Evolutionary conservation across 2,888 invertebrate genomes (phyloP).

Genomic region (Mycalesis mineus): DNA sequence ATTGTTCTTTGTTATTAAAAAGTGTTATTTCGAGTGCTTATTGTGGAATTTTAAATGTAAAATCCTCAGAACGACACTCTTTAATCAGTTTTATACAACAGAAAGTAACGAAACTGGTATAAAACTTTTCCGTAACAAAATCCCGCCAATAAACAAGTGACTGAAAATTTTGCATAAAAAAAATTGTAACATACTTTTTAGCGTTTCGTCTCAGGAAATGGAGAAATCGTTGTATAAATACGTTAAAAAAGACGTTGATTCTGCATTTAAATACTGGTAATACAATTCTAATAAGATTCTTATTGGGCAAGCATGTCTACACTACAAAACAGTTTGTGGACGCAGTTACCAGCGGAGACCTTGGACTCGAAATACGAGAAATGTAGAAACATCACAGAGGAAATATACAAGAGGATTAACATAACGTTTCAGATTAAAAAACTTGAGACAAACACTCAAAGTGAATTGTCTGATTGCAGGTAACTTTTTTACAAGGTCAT

Average conservation of each 20-base stretch:
- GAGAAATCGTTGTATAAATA: conserved; percentile 43
- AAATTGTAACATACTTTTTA: conserved; percentile 39
- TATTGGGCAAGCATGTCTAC: conserved; percentile 58
- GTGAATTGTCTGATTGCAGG: conserved; percentile 64
- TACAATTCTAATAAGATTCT: conserved; percentile 49
- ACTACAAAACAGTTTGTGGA: conserved; percentile 54
- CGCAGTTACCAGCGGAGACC: conserved; percentile 41
- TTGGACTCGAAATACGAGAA: conserved; percentile 64
- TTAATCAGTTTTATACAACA: neutral
- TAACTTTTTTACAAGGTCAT: conserved; percentile 31
- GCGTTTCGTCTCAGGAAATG: conserved; percentile 37
- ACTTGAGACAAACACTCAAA: conserved; percentile 52
- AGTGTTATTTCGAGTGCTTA: conserved; percentile 43
- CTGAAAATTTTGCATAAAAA: conserved; percentile 17
- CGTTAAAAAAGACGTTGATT: conserved; percentile 37
- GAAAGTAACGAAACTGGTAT: conserved; percentile 6
- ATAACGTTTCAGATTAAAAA: conserved; percentile 72
- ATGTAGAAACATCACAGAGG: conserved; percentile 69
- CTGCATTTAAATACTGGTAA: conserved; percentile 33
- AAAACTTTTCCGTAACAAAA: conserved; percentile 9
- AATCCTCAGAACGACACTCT: conserved; percentile 7
- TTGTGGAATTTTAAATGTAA: conserved; percentile 6
- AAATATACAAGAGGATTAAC: conserved; percentile 71
- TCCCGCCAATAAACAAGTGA: conserved; percentile 31
- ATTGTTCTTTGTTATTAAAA: conserved; percentile 66